Base-by-base conservation (phyloP, 2,113 vertebrate species). In the Petaurus breviceps region DNA sequence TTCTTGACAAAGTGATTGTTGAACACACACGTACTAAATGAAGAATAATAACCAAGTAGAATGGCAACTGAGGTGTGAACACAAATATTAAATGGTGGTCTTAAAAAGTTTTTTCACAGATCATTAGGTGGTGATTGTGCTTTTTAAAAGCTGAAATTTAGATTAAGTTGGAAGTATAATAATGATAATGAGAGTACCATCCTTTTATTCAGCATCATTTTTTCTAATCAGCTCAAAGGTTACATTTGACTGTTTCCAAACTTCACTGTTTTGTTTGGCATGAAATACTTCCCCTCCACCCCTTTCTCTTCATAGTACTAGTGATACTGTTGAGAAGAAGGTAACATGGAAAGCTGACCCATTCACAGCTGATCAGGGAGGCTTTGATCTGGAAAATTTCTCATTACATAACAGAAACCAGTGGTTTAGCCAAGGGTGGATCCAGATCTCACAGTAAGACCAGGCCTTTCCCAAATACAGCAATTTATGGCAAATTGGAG, bases 201-300 rank as follows among this genome's bases (percentile, higher is more conserved):
- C 91, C 16, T 52, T 96, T 95, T 90, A 94, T 93, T 97, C 91
- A 93, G 91, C 50, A 51, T 90, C 84, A 50, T 94, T 94, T 93
- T 93, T 96, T 95, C 96, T 96, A 95, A 97, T 97, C 94, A 92
- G 89, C 92, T 96, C 77, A 84, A 43, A 84, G n/a, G 68, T 84
- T 84, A 16, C 61, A 91, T 91, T 77, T 92, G 92, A 96, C 61
- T 91, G 89, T 96, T 97, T 96, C 92, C 54, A 94, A 95, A 92
- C 91, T 57, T 57, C 28, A 90, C 12, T 61, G 43, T 95, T 97
- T 96, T 93, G 92, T 94, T 95, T 96, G 97, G 96, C 97, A 90
- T 0, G 51, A 90, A 28, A 92, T 16, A 47, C 31, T 95, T 68
- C 90, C 51, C 90, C 28, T 49, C 46, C 52, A 31, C 49, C 61